These are phyloP conservation scores for Formica exsecta DNA, from an alignment of 1,140 invertebrate genomes.

Conservation along the genomic window DNA sequence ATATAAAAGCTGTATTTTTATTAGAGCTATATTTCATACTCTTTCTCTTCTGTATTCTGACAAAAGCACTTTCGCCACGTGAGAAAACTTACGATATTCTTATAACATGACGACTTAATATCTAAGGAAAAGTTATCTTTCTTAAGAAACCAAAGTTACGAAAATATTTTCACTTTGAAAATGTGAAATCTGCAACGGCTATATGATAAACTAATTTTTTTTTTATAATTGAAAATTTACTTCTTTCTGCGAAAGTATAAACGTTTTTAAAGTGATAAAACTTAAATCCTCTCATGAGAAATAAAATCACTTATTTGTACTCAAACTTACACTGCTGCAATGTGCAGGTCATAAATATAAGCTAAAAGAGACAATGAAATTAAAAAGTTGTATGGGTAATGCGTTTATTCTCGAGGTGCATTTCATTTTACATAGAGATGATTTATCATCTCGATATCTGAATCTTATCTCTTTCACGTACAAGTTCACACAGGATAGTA, in stretches of 20 bases:
- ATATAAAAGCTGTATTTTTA: not conserved
- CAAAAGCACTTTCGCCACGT: not conserved
- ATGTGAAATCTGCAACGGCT: not conserved
- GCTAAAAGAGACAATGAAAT: conserved; percentile 1
- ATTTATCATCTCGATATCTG: too few relatives aligned
- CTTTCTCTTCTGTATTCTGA: not conserved
- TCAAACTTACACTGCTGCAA: not conserved
- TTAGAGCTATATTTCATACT: not conserved
- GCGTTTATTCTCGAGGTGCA: not conserved
- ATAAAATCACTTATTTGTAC: not conserved
- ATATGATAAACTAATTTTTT: not conserved
- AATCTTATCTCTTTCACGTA: not conserved
- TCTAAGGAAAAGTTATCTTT: not conserved
- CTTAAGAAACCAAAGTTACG: not conserved
- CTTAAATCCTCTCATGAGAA: conserved; percentile 24
- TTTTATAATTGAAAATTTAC: not conserved
- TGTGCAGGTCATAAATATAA: conserved; percentile 34
- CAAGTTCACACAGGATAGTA: conserved; percentile 10
- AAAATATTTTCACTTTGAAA: conserved; percentile 28
- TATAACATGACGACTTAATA: not conserved
- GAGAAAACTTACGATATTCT: not conserved
- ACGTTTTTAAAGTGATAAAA: conserved; percentile 19
- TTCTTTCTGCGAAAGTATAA: not conserved
- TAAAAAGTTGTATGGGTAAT: not conserved
- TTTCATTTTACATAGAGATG: too few relatives aligned